These are phyloP conservation scores for Kryphioiulus occultus DNA, from an alignment of 2,888 invertebrate genomes.

Conservation along the genomic window DNA sequence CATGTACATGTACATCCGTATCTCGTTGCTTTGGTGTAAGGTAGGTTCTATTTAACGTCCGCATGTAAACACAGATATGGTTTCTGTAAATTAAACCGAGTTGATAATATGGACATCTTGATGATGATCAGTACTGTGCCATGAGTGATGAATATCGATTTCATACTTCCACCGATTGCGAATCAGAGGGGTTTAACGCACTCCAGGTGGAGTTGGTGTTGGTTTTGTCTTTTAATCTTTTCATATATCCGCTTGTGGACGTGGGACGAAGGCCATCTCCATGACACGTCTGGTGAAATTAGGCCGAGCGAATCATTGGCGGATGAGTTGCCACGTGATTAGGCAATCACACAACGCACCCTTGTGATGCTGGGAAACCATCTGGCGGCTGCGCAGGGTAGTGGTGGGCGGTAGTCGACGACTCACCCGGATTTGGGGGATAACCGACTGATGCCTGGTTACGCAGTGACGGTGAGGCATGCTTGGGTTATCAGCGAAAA, in stretches of 20 bases:
- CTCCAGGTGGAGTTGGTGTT: too few relatives aligned
- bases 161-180: too few relatives aligned
- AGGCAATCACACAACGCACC: background rate
- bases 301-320: background rate
- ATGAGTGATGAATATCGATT: too few relatives aligned
- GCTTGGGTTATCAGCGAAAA: background rate
- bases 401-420: background rate
- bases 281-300: background rate
- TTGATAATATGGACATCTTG: too few relatives aligned
- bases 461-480: background rate
- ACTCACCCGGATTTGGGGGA: background rate
- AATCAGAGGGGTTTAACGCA: too few relatives aligned
- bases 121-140: too few relatives aligned
- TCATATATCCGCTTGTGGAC: background rate
- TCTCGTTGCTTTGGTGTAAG: too few relatives aligned
- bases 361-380: background rate
- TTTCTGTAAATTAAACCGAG: too few relatives aligned
- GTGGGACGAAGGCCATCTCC: background rate
- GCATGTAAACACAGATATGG: too few relatives aligned
- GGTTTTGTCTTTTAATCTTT: background rate
- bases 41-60: too few relatives aligned
- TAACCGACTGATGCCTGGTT: conserved; percentile 9
- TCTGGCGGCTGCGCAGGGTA: background rate
- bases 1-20: too few relatives aligned
- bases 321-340: background rate